Base-by-base conservation (phyloP, 2,797 vertebrate genomes). In the Apogon talboti region DNA sequence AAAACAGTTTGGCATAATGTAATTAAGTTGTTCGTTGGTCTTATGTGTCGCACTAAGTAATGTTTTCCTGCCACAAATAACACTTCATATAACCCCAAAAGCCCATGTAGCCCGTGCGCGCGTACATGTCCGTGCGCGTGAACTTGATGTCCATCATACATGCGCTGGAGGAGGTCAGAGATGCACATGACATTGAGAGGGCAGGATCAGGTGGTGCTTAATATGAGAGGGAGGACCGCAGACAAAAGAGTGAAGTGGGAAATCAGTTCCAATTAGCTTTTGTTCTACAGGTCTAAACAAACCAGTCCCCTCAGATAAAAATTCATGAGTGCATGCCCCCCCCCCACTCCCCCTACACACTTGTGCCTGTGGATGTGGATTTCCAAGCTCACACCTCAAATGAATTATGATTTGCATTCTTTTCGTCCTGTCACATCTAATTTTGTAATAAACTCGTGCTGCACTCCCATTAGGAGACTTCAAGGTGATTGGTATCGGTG, bases 401-500 rank as follows among this genome's bases (percentile, higher is more conserved):
- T 56, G n/a, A 40, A 35, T 58, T 40, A 61, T 68, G 19, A 71
- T 56, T 48, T 61, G 49, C 14, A 24, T 53, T 59, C 19, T 10
- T 58, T 18, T 2, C 30, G 38, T 43, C 41, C 64, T 54, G 44
- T 60, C 59, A 42, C n/a, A 43, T 35, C 9, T 16, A 38, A 69
- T 71, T 65, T 49, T 53, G 24, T 50, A 33, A 63, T 55, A 68
- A 69, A 60, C 13, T 57, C 14, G 13, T 33, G 19, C 44, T 70
- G 52, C 28, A 24, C 35, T 60, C 24, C 47, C 9, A 24, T 45
- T 10, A 55, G 68, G 70, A 79, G 71, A 71, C 72, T 65, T 74
- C 75, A 80, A 88, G 78, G 80, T 84, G 83, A 79, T 69, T 15
- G 6, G 48, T 60, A 67, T 82, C 30, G 1, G 56, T 59, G 35